A percentile compares a stretch with the other conserved stretches of the same genome.
Conservation (phyloP, 64 coral and sea anemone genomes). For the Orbicella faveolata region DNA sequence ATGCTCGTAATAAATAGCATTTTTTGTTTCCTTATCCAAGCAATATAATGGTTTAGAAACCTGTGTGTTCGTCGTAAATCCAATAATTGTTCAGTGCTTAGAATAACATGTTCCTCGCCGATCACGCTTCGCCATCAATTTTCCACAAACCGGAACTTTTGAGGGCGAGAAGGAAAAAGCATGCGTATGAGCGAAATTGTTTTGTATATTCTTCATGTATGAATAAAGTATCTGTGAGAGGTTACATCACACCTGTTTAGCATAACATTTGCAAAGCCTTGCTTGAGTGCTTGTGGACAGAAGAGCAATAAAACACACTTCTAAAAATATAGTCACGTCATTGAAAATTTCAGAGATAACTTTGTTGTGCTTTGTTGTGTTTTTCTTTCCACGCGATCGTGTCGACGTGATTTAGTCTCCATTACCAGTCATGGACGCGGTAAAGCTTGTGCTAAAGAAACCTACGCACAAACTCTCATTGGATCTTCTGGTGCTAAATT, state of each 20-base stretch:
- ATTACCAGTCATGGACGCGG: no score
- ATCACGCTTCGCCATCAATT: neutral
- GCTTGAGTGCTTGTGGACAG: constrained; percentile 4
- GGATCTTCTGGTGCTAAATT: no score
- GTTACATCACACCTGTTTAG: constrained; percentile 37
- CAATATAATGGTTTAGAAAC: neutral
- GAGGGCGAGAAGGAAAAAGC: constrained; percentile 3
- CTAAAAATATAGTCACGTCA: neutral
- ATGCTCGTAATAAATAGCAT: neutral
- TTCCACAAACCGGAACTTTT: constrained; percentile 26
- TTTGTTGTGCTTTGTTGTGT: neutral
- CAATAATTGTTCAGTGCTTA: neutral
- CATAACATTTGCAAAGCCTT: constrained; percentile 27
- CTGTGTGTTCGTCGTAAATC: constrained; percentile 6
- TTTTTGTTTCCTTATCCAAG: neutral
- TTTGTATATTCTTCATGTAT: constrained; percentile 7
- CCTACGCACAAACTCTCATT: no score
- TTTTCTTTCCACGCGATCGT: neutral
- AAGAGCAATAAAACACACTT: neutral
- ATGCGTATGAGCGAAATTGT: neutral
- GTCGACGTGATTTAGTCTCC: neutral
- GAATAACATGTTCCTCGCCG: neutral
- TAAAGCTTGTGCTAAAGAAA: no score
- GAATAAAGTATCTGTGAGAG: neutral
- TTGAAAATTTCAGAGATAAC: neutral